Percentiles rank a stretch among this genome's conserved stretches.
Conservation (phyloP, 2,113 vertebrate species). For the Sebastes schlegelii region DNA sequence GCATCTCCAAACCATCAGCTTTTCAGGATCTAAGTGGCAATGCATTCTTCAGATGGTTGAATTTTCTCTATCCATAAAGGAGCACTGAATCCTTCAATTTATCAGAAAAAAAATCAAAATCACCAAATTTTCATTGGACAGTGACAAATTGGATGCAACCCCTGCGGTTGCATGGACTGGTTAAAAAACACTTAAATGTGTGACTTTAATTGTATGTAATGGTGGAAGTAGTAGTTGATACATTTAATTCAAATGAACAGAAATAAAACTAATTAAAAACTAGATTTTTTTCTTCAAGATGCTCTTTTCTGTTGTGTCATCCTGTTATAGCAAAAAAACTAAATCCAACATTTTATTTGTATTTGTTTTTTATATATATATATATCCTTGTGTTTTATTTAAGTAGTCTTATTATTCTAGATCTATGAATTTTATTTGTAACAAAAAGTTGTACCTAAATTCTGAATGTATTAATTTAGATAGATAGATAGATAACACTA, state of each 20-base stretch:
- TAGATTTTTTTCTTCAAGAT: neutral
- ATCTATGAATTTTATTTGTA: neutral
- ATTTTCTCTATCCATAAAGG: neutral
- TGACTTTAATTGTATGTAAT: neutral
- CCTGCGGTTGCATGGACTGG: too few species aligned
- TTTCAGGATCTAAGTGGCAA: neutral
- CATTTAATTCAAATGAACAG: neutral
- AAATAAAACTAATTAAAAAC: neutral
- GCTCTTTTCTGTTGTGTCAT: neutral
- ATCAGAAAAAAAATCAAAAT: neutral
- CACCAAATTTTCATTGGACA: neutral
- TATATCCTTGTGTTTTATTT: neutral
- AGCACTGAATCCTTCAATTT: neutral
- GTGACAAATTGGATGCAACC: neutral
- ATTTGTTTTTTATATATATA: too few species aligned
- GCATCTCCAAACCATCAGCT: neutral
- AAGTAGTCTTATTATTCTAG: too few species aligned
- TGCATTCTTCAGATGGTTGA: neutral
- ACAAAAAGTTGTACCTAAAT: neutral
- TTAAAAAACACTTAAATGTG: too few species aligned
- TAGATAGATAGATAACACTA: too few species aligned
- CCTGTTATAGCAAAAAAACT: neutral
- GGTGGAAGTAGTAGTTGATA: neutral
- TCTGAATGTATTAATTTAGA: neutral
- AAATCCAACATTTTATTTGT: neutral